A percentile compares a stretch with the other conserved stretches of the same genome.
Conservation (phyloP, 2,797 vertebrate genomes). For the Leuciscus waleckii region DNA sequence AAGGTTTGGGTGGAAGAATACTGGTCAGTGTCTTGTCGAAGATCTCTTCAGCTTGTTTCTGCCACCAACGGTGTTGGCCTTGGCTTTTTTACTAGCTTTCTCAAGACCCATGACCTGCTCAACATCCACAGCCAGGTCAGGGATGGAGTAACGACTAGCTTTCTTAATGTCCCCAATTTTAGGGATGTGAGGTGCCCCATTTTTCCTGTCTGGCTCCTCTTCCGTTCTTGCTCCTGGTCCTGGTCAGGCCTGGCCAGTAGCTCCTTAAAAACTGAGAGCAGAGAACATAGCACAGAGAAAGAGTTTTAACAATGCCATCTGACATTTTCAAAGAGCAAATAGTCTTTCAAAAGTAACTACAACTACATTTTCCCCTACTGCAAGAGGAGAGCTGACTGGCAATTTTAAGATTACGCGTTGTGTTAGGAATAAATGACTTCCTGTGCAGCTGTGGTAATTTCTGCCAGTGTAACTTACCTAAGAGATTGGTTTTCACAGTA, state of each 20-base stretch:
- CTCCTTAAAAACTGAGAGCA: conserved; percentile 92
- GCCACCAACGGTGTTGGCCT: conserved; percentile 93
- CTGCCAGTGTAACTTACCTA: conserved; percentile 81
- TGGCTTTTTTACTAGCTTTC: conserved; percentile 96
- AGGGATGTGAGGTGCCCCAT: conserved; percentile 94
- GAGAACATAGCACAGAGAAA: background rate
- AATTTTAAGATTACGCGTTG: background rate
- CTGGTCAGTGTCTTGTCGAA: conserved; percentile 98
- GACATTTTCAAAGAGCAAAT: conserved; percentile 3
- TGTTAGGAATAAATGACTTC: background rate
- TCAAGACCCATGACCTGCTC: conserved; percentile 97
- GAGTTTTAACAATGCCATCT: background rate
- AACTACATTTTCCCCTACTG: background rate
- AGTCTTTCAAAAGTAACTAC: background rate
- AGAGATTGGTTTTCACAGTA: conserved; percentile 99
- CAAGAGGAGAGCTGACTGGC: background rate
- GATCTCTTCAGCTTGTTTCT: conserved; percentile 98
- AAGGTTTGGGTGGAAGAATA: conserved; percentile 98
- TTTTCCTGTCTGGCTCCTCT: conserved; percentile 92
- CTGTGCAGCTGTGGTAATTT: background rate
- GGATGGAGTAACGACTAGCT: conserved; percentile 95
- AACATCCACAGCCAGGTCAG: conserved; percentile 96
- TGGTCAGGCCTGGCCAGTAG: conserved; percentile 93
- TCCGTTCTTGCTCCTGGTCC: conserved; percentile 80
- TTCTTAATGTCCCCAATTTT: conserved; percentile 99